phyloP scores from a whole-genome alignment of 2,888 invertebrate genomes.

The Rhodophaea formosa region DNA sequence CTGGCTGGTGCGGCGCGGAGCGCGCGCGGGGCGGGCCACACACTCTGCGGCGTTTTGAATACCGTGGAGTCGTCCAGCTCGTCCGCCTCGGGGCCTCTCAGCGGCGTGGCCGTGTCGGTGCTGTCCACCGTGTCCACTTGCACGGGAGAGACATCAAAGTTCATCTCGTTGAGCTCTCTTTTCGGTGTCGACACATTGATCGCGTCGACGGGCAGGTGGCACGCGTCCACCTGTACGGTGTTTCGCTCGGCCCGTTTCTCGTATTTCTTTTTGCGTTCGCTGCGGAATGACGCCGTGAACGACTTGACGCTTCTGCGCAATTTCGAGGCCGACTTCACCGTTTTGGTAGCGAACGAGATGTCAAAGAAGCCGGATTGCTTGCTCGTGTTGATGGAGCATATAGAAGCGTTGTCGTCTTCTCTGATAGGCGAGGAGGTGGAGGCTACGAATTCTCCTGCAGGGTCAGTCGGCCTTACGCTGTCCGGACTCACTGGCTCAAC shows the following conservation, averaged over 20 bases:
- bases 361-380: constrained; percentile 77
- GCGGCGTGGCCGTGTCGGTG: constrained; percentile 56
- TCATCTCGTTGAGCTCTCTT: constrained; percentile 60
- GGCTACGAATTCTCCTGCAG: constrained; percentile 67
- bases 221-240: constrained; percentile 65
- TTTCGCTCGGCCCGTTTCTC: constrained; percentile 69
- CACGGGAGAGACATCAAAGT: constrained; percentile 69
- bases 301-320: constrained; percentile 74
- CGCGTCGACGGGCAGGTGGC: constrained; percentile 55
- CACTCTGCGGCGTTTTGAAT: constrained; percentile 71
- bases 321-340: constrained; percentile 73
- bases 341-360: constrained; percentile 75
- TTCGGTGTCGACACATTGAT: constrained; percentile 67
- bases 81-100: constrained; percentile 48
- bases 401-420: constrained; percentile 71
- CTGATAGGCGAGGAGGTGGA: constrained; percentile 74
- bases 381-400: constrained; percentile 73
- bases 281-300: constrained; percentile 76
- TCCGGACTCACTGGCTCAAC: constrained; percentile 70
- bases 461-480: constrained; percentile 67
- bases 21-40: constrained; percentile 50
- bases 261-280: constrained; percentile 76
- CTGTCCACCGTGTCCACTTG: constrained; percentile 75
- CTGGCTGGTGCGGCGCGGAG: constrained; percentile 56
- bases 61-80: constrained; percentile 67